Conservation (phyloP, 2,797 vertebrate genomes). For the Darevskia mixta region DNA sequence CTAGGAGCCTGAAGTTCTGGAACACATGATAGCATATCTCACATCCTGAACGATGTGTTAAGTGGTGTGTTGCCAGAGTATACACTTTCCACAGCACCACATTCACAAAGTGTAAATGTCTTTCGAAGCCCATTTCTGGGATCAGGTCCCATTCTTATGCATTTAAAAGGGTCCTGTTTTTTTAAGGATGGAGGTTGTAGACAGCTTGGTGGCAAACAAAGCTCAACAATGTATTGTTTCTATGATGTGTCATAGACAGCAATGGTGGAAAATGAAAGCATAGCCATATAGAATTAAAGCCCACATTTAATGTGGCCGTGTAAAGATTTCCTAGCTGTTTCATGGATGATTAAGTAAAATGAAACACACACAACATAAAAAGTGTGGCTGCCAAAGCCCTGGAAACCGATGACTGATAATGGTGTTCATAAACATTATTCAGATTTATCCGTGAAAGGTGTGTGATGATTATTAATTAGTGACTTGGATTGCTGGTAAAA, state of each 20-base stretch:
- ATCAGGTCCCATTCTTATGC: neutral
- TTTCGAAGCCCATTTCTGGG: neutral
- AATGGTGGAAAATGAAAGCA: conserved; percentile 55
- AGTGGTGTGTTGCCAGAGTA: neutral
- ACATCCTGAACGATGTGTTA: neutral
- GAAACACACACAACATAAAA: conserved; percentile 59
- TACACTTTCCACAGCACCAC: neutral
- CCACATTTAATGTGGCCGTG: conserved; percentile 53
- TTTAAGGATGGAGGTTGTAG: neutral
- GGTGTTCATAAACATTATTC: conserved; percentile 63
- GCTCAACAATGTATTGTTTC: conserved; percentile 1
- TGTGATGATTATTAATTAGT: conserved; percentile 71
- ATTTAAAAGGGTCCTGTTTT: neutral
- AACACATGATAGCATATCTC: neutral
- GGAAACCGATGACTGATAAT: conserved; percentile 61
- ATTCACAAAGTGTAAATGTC: neutral
- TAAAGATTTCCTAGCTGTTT: conserved; percentile 58
- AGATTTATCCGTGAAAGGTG: conserved; percentile 58
- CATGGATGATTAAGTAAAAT: conserved; percentile 63
- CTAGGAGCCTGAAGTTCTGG: neutral
- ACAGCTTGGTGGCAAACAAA: neutral
- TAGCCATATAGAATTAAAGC: conserved; percentile 52
- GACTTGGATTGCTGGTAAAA: conserved; percentile 66
- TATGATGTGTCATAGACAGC: conserved; percentile 5
- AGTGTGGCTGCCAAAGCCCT: conserved; percentile 65